These are phyloP conservation scores for Papilio xuthus DNA, from an alignment of 1,140 invertebrate genomes.

Conservation along the genomic window DNA sequence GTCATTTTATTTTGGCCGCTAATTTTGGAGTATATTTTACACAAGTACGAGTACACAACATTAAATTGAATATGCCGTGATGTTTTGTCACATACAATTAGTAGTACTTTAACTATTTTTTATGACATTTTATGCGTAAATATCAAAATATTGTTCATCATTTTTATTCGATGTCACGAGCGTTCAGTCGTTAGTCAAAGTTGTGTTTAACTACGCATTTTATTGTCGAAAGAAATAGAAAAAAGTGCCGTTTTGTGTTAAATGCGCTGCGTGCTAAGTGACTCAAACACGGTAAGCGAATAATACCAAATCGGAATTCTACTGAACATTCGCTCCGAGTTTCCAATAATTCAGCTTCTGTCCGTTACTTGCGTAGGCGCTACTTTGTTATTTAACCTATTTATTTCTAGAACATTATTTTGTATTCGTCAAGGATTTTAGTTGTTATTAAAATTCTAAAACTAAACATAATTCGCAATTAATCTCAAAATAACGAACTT, in stretches of 20 bases:
- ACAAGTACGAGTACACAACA: too few relatives aligned
- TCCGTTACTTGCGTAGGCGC: conserved; percentile 69
- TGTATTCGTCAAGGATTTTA: too few relatives aligned
- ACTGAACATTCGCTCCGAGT: conserved; percentile 56
- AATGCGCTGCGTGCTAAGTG: conserved; percentile 49
- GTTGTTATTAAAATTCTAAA: too few relatives aligned
- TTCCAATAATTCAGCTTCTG: conserved; percentile 64
- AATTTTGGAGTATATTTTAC: too few relatives aligned
- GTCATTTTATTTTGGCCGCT: background rate
- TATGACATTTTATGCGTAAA: background rate
- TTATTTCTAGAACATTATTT: too few relatives aligned
- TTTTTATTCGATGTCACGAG: background rate
- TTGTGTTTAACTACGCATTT: background rate
- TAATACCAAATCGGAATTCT: conserved; percentile 55
- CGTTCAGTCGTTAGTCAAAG: conserved; percentile 1
- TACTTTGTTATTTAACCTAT: conserved; percentile 47
- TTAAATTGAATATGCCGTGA: too few relatives aligned
- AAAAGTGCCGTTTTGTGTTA: conserved; percentile 45
- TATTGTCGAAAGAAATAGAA: background rate
- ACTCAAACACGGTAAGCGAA: conserved; percentile 51
- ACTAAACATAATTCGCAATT: too few relatives aligned
- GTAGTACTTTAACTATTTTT: background rate
- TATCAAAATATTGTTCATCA: background rate
- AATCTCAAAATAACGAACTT: background rate
- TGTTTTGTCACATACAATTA: too few relatives aligned